Evolutionary conservation across 2,888 invertebrate species (phyloP), one percentile per base, ranked within the genome.

Genomic region (Ormyrus nitidulus): DNA sequence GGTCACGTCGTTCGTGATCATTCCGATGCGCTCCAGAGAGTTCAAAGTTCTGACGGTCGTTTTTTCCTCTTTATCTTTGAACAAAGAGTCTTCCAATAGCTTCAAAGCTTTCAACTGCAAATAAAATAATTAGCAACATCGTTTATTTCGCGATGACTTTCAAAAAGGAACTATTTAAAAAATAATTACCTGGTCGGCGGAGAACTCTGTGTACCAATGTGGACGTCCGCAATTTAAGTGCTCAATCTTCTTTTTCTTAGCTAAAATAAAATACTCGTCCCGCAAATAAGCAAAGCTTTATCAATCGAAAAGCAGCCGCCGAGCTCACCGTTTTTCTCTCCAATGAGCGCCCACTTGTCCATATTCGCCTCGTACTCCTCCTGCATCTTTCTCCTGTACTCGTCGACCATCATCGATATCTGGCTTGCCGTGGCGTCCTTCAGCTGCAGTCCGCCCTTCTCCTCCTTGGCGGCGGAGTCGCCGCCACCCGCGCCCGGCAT

Each of bases 201-300:
- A 88, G 72, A 86, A 83, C 70, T 87, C 88, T 73, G 86, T 85
- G 64, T 87, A 88, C 88, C 88, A 88, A 56, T 82, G 82, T 6
- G 88, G 88, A 34, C 54, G 54, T 6, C 7, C 59, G 9, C 73
- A 66, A 6, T 61, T 64, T 59, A 34, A 34, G 34, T 34, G 34
- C 34, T 34, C 34, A 3, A 34, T 34, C 34, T 4, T 2, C 54
- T 58, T n/a, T 9, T 72, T 46, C 13, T 66, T 59, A 46, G n/a
- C 10, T 6, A 65, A 65, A 34, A 34, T 61, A 61, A 61, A 34
- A 34, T 34, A 34, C 34, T 34, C 10, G 10, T 10, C 2, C n/a
- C n/a, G 10, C 6, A 4, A 61, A 8, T 1, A 4, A 61, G 9
- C 9, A 44, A 44, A 61, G 10, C 7, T 61, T 64, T 11, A 46